phyloP scores from a whole-genome alignment of 1,140 invertebrate genomes.

The Conus ventricosus region DNA sequence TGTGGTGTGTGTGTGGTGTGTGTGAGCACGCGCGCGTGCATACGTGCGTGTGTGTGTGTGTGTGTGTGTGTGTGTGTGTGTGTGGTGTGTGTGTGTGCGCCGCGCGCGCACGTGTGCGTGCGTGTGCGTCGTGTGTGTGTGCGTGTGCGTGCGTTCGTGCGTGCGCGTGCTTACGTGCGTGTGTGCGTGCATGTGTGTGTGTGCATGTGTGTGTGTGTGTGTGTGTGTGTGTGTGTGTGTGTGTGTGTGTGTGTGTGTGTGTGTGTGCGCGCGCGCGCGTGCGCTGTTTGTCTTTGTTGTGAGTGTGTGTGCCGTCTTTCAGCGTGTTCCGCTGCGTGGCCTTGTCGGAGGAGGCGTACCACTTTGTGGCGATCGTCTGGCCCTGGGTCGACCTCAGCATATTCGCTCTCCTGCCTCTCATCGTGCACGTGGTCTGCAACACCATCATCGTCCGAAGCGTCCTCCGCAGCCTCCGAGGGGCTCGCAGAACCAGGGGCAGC shows the following conservation, averaged over 20 bases:
- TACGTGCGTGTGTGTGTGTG: background rate
- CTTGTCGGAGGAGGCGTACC: constrained; percentile 17
- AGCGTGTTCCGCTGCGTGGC: constrained; percentile 26
- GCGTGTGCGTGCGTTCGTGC: background rate
- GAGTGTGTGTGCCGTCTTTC: background rate
- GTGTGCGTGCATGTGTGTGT: constrained; percentile 29
- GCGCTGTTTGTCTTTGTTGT: background rate
- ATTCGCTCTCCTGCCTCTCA: constrained; percentile 64
- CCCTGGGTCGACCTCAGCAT: constrained; percentile 67
- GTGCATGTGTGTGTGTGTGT: constrained; percentile 4
- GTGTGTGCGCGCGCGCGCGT: background rate
- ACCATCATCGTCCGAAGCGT: constrained; percentile 56
- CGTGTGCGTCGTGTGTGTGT: background rate
- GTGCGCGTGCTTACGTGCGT: background rate
- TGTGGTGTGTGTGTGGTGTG: no score
- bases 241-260: constrained; percentile 25
- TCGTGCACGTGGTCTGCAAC: constrained; percentile 61
- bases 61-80: constrained; percentile 4
- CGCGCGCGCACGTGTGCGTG: constrained; percentile 27
- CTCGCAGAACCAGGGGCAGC: constrained; percentile 28
- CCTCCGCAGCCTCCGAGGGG: constrained; percentile 20
- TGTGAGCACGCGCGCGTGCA: no score
- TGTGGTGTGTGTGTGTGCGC: constrained; percentile 27
- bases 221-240: background rate
- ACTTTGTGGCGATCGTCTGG: constrained; percentile 52